phyloP scores from a whole-genome alignment of 2,113 vertebrate genomes.

The Andinoacara biseriatus region DNA sequence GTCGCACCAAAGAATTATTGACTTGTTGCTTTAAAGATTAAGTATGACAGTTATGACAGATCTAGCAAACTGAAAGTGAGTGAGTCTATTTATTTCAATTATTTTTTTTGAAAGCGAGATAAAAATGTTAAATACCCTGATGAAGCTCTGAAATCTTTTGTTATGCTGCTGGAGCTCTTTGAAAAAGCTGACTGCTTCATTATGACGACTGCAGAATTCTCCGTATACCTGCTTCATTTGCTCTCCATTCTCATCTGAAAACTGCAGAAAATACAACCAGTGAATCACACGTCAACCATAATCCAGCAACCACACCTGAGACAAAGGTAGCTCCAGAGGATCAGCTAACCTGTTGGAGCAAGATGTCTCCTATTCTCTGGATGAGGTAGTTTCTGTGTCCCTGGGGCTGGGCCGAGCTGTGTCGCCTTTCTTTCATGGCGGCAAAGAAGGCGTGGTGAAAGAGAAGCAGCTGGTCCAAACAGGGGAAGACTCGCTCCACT shows the following conservation, averaged over 20 bases:
- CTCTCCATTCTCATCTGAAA: slow-evolving; percentile 91
- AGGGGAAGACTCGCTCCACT: slow-evolving; percentile 92
- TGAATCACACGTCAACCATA: not conserved
- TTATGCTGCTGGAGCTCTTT: slow-evolving; percentile 95
- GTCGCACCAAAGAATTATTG: slow-evolving; percentile 89
- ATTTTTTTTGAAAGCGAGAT: not conserved
- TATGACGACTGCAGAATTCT: slow-evolving; percentile 96
- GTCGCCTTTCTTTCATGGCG: slow-evolving; percentile 87
- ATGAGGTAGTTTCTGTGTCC: slow-evolving; percentile 91
- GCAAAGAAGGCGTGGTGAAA: slow-evolving; percentile 88
- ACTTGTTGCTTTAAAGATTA: slow-evolving; percentile 86
- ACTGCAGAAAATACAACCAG: slow-evolving; percentile 74
- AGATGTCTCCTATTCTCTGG: slow-evolving; percentile 87
- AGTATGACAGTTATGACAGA: not conserved
- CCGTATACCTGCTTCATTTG: slow-evolving; percentile 93
- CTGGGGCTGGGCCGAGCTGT: slow-evolving; percentile 78
- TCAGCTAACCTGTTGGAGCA: slow-evolving; percentile 88
- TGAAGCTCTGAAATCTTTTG: slow-evolving; percentile 94
- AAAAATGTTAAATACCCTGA: slow-evolving; percentile 84
- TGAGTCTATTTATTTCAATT: not conserved
- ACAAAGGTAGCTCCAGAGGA: not conserved
- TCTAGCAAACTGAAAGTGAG: not conserved
- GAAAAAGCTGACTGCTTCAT: slow-evolving; percentile 92
- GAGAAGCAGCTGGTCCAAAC: slow-evolving; percentile 90
- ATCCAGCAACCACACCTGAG: not conserved